Conservation (phyloP, 92 coral and sea anemone genomes). For the Siderastrea radians region DNA sequence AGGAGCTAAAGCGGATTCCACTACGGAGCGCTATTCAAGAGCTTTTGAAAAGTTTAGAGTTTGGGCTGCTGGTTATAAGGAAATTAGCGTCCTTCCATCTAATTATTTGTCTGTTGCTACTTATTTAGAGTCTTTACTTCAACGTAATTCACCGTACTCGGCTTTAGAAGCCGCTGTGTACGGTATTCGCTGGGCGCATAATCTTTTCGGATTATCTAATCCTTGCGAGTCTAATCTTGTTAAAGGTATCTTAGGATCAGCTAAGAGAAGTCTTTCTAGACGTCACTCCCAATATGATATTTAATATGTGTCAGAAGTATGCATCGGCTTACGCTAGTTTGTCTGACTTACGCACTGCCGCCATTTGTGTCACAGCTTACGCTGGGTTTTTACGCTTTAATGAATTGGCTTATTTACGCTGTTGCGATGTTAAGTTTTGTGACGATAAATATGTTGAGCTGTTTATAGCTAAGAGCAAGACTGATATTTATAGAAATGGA, state of each 20-base stretch:
- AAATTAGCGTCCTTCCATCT: conserved; percentile 43
- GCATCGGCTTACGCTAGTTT: conserved; percentile 21
- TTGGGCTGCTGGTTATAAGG: background rate
- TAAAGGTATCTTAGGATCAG: conserved; percentile 38
- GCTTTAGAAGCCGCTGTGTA: conserved; percentile 60
- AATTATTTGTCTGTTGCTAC: conserved; percentile 37
- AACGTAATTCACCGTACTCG: conserved; percentile 42
- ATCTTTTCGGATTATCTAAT: conserved; percentile 39
- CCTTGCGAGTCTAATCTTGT: conserved; percentile 51
- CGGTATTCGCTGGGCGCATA: conserved; percentile 73
- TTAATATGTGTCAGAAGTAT: conserved; percentile 34
- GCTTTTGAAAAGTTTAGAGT: no score
- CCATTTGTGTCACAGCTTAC: conserved; percentile 60
- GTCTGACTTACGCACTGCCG: conserved; percentile 54
- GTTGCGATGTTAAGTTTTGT: conserved; percentile 48
- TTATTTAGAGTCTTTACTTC: conserved; percentile 54
- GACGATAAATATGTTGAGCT: conserved; percentile 17
- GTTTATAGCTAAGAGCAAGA: background rate
- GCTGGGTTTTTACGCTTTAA: conserved; percentile 60
- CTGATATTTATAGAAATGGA: no score
- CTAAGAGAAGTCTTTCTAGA: conserved; percentile 50
- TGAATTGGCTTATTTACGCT: conserved; percentile 49
- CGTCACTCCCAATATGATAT: conserved; percentile 50
- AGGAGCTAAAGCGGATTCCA: no score
- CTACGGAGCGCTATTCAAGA: no score